Evolutionary conservation across 1,140 invertebrate species (phyloP).

Genomic region (Hyles vespertilio): DNA sequence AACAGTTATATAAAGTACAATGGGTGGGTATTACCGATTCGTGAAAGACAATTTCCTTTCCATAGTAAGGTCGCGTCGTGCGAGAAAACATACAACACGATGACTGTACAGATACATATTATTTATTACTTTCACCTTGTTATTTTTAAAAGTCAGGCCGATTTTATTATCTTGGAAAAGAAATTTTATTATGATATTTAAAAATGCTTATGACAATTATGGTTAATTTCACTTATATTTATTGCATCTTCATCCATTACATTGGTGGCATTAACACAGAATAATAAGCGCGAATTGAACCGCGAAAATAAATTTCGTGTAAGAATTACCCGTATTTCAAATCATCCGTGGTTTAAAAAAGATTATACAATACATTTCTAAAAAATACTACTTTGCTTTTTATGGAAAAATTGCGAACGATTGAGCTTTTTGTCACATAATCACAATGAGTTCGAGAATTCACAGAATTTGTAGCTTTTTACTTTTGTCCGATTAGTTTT

Average conservation of each 20-base stretch:
- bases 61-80: constrained; percentile 16
- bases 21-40: constrained; percentile 46
- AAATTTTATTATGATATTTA: neutral
- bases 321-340: no score
- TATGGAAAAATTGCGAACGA: constrained; percentile 1
- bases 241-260: no score
- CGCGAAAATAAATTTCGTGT: no score
- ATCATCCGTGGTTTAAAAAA: no score
- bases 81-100: neutral
- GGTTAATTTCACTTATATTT: no score
- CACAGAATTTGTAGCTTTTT: constrained; percentile 21
- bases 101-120: neutral
- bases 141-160: no score
- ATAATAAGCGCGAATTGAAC: no score
- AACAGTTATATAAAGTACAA: constrained; percentile 19
- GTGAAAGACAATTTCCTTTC: constrained; percentile 53
- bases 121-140: no score
- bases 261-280: no score
- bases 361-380: neutral
- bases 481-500: constrained; percentile 46
- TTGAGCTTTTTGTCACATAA: constrained; percentile 2
- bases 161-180: neutral
- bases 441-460: constrained; percentile 5
- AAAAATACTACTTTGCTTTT: constrained; percentile 2
- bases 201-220: neutral